Conservation (phyloP, 2,888 invertebrate genomes). For the Eustalomyia histrio region DNA sequence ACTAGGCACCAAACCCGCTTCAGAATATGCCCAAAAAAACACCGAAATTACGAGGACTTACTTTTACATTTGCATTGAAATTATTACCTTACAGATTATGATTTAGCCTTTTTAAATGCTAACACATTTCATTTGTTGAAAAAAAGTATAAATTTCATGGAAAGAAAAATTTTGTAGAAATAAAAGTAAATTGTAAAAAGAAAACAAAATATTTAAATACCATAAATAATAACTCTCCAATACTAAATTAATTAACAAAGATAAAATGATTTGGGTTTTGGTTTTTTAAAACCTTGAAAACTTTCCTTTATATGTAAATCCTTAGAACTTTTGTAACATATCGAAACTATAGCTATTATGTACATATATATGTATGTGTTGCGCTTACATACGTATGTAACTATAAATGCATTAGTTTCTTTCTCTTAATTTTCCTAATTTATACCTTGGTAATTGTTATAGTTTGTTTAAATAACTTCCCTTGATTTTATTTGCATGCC, state of each 20-base stretch:
- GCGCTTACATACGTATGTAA: too few relatives aligned
- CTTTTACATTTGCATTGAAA: too few relatives aligned
- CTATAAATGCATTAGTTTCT: neutral
- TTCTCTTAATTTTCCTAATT: neutral
- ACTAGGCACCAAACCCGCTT: too few relatives aligned
- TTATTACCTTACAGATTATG: too few relatives aligned
- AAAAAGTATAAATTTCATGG: neutral
- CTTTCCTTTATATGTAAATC: neutral
- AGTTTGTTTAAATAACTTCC: constrained; percentile 13
- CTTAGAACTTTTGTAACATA: neutral
- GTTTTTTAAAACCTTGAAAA: neutral
- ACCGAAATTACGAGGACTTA: too few relatives aligned
- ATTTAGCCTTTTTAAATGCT: too few relatives aligned
- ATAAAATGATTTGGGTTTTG: neutral
- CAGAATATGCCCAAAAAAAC: too few relatives aligned
- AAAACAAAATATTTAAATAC: neutral
- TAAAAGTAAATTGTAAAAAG: neutral
- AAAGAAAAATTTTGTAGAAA: constrained; percentile 13
- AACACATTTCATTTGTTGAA: constrained; percentile 56
- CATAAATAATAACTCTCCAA: neutral
- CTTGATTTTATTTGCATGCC: constrained; percentile 35
- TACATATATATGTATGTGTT: too few relatives aligned
- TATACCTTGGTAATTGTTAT: neutral
- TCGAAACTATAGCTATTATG: neutral
- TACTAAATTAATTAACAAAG: neutral